phyloP scores from a whole-genome alignment of 2,888 invertebrate species.

The Netelia melanura region DNA sequence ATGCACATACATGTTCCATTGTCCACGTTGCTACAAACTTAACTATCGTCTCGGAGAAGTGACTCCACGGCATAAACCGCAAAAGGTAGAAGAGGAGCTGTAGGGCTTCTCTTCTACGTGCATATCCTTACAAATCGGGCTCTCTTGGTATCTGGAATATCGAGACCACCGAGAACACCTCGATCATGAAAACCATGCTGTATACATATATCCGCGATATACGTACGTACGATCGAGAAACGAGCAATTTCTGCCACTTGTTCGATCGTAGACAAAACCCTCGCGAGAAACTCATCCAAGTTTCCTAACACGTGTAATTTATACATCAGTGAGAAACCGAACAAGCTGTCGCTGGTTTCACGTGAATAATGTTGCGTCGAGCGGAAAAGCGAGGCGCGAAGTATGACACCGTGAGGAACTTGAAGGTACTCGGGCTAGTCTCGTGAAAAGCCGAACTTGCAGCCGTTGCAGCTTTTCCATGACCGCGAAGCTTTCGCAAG shows the following conservation, averaged over 20 bases:
- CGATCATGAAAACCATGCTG: background rate
- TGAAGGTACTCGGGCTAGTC: background rate
- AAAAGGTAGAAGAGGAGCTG: background rate
- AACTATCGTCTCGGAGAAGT: slow-evolving; percentile 22
- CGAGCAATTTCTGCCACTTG: slow-evolving; percentile 45
- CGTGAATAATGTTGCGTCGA: slow-evolving; percentile 45
- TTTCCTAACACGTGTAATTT: slow-evolving; percentile 14
- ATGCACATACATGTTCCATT: background rate
- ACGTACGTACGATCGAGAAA: slow-evolving; percentile 6
- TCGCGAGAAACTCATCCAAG: slow-evolving; percentile 38
- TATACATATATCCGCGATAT: slow-evolving; percentile 12
- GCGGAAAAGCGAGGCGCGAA: slow-evolving; percentile 17
- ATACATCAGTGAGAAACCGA: slow-evolving; percentile 16
- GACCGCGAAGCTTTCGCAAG: slow-evolving; percentile 22
- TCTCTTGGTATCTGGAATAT: slow-evolving; percentile 41
- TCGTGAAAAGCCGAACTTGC: slow-evolving; percentile 30
- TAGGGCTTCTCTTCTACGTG: slow-evolving; percentile 10
- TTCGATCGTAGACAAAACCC: slow-evolving; percentile 50
- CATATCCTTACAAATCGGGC: slow-evolving; percentile 38
- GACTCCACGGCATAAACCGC: slow-evolving; percentile 26
- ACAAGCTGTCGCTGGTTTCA: slow-evolving; percentile 29
- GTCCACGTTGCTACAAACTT: slow-evolving; percentile 3
- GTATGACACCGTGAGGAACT: background rate
- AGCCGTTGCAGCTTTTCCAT: slow-evolving; percentile 24
- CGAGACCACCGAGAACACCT: slow-evolving; percentile 28